Conservation (phyloP, 1,140 invertebrate genomes). For the Zaprionus nigranus region DNA sequence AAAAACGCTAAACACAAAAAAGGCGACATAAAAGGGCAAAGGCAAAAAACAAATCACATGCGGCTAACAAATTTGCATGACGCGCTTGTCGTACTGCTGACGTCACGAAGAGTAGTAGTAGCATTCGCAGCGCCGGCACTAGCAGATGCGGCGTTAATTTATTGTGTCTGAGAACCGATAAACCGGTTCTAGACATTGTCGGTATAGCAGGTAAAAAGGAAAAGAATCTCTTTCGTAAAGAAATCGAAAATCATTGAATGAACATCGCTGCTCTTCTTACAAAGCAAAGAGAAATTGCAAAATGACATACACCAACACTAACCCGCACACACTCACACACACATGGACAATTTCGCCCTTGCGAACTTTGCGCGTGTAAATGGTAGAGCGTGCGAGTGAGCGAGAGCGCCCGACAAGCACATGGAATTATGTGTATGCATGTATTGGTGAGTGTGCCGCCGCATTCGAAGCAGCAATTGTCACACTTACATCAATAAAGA, state of each 20-base stretch:
- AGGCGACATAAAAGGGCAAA: conserved; percentile 57
- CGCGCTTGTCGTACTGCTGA: conserved; percentile 45
- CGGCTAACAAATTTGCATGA: conserved; percentile 18
- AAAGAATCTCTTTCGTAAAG: conserved; percentile 18
- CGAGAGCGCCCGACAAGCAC: conserved; percentile 60
- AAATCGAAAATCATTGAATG: conserved; percentile 25
- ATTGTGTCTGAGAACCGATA: neutral
- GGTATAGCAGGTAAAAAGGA: conserved; percentile 43
- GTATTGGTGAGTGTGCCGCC: conserved; percentile 26
- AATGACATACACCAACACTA: conserved; percentile 13
- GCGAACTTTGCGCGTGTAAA: conserved; percentile 52
- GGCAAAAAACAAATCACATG: conserved; percentile 62
- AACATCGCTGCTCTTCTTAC: conserved; percentile 28
- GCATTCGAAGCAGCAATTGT: conserved; percentile 49
- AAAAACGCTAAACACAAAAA: conserved; percentile 62
- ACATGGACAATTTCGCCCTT: conserved; percentile 7
- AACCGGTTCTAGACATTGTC: conserved; percentile 5
- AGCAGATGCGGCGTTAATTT: conserved; percentile 17
- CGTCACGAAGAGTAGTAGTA: conserved; percentile 47
- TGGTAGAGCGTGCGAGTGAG: conserved; percentile 36
- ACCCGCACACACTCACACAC: conserved; percentile 5
- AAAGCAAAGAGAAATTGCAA: conserved; percentile 30
- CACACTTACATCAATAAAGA: conserved; percentile 46
- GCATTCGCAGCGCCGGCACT: neutral
- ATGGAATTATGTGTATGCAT: conserved; percentile 54